Percentiles rank a stretch among this genome's conserved stretches.
Evolutionary conservation across 1,140 invertebrate genomes (phyloP).

Genomic region (Uloborus diversus): DNA sequence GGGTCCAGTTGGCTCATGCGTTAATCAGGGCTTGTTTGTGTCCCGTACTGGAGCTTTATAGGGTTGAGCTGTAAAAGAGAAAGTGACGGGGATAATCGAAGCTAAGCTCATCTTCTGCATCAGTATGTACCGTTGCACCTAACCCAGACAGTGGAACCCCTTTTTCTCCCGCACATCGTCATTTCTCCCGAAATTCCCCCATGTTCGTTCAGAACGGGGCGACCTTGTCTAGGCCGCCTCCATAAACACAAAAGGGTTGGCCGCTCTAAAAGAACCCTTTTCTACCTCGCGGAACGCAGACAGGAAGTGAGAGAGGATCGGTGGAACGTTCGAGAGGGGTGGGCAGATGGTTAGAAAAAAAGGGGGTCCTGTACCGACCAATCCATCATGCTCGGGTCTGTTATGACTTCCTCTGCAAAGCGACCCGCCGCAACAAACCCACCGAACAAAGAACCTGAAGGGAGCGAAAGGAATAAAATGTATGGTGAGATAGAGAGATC

Average conservation of each 20-base stretch:
- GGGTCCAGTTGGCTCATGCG: too few relatives aligned
- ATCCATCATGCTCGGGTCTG: constrained; percentile 44
- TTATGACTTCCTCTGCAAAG: constrained; percentile 40
- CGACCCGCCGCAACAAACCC: constrained; percentile 38
- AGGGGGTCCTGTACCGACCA: constrained; percentile 22
- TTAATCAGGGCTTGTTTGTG: too few relatives aligned
- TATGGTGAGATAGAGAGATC: neutral
- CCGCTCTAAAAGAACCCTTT: neutral
- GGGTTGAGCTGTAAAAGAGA: too few relatives aligned
- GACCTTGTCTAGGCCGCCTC: constrained; percentile 19
- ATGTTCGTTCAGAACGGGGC: neutral
- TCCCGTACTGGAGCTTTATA: too few relatives aligned
- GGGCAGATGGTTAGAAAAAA: neutral
- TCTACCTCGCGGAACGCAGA: neutral
- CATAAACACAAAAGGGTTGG: neutral
- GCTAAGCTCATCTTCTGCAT: too few relatives aligned
- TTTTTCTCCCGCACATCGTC: too few relatives aligned
- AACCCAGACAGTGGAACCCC: too few relatives aligned
- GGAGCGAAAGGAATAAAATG: neutral
- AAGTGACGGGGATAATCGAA: too few relatives aligned
- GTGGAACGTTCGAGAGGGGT: too few relatives aligned
- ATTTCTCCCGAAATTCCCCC: too few relatives aligned
- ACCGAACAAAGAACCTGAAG: constrained; percentile 34
- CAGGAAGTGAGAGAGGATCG: neutral
- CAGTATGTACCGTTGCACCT: too few relatives aligned